Evolutionary conservation across 2,888 invertebrate species (phyloP).

Genomic region (Bombyx huttoni): DNA sequence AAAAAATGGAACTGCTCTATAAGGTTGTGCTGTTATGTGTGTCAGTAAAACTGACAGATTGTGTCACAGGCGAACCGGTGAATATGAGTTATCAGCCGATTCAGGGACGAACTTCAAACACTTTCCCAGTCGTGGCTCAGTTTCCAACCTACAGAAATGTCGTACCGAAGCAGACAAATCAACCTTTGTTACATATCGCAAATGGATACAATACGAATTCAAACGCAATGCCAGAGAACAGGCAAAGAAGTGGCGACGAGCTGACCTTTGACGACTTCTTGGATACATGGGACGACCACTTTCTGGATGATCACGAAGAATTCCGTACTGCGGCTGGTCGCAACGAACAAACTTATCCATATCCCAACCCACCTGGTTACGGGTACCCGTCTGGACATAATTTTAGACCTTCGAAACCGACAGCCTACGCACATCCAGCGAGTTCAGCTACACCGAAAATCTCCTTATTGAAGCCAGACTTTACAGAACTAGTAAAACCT

Average conservation of each 20-base stretch:
- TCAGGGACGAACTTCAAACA: conserved; percentile 25
- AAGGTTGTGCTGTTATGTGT: conserved; percentile 20
- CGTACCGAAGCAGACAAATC: conserved; percentile 5
- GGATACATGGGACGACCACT: conserved; percentile 22
- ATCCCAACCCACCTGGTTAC: conserved; percentile 9
- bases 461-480: conserved; percentile 23
- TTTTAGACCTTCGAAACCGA: conserved; percentile 9
- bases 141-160: conserved; percentile 8
- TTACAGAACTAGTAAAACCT: conserved; percentile 34
- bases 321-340: conserved; percentile 14
- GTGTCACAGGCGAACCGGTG: conserved; percentile 13
- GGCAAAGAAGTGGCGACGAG: conserved; percentile 5
- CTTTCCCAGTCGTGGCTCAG: conserved; percentile 13
- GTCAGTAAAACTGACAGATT: conserved; percentile 14
- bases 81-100: conserved; percentile 27
- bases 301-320: conserved; percentile 16
- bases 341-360: conserved; percentile 8
- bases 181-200: conserved; percentile 8
- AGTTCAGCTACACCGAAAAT: conserved; percentile 18
- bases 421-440: conserved; percentile 10
- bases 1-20: conserved; percentile 27
- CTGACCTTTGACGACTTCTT: conserved; percentile 16
- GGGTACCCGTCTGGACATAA: conserved; percentile 10
- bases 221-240: conserved; percentile 4
- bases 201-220: conserved; percentile 6